Evolutionary conservation across 2,797 vertebrate genomes (phyloP), one percentile per base, ranked within the genome.

Genomic region (Malacoraja senta): DNA sequence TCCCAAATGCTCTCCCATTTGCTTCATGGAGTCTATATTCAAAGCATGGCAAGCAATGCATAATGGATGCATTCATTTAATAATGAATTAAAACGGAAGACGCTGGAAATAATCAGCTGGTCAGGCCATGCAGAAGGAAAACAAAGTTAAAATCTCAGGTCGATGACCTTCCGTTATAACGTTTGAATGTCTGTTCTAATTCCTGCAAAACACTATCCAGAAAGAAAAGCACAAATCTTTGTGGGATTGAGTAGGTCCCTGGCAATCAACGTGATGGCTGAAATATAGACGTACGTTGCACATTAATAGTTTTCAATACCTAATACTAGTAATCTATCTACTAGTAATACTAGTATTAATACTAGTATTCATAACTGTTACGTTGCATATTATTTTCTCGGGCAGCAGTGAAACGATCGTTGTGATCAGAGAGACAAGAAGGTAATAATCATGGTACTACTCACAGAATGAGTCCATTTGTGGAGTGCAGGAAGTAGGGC

Each of bases 361-460:
- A 63, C 29, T 19, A 29, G 13, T 86, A 63, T 86, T 63, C 61
- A 63, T 32, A n/a, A n/a, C 17, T 63, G 58, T 29, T 32, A n/a
- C 58, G 13, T 61, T 84, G 3, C 29, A 29, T 3, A 61, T 63
- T 86, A 63, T 63, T 61, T 63, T 65, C 58, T 86, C 15, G 19
- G 32, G 29, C 24, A 63, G 26, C 2, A n/a, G 58, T n/a, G 17
- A 13, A 63, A 29, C 58, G 29, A 63, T 86, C 61, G n/a, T 17
- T 86, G 58, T n/a, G 29, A 63, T n/a, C 83, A 86, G 83, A 86
- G 29, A 86, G 38, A n/a, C 58, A 63, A 86, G 13, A 63, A 83
- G 29, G 58, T 63, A 86, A 63, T 17, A 63, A 63, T n/a, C 7
- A 63, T 63, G 15, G 58, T 15, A 17, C 58, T 15, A n/a, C 12